phyloP scores from a whole-genome alignment of 2,113 vertebrate genomes.

The Notarius lentiginosus region DNA sequence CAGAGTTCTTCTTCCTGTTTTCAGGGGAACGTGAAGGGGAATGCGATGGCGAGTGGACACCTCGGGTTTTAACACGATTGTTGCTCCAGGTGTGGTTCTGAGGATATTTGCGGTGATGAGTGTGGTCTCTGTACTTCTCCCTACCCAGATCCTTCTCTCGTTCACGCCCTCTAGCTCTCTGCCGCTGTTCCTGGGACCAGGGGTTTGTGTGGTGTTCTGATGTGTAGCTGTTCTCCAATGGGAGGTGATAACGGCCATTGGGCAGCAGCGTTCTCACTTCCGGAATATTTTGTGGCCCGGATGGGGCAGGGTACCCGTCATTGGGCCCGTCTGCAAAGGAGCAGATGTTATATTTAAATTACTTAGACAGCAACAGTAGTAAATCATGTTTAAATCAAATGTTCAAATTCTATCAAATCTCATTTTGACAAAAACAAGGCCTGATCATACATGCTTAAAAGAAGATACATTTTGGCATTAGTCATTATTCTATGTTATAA shows the following conservation, averaged over 20 bases:
- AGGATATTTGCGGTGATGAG: constrained; percentile 77
- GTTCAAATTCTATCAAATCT: not conserved
- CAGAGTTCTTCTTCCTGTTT: constrained; percentile 71
- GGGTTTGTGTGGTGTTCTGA: constrained; percentile 94
- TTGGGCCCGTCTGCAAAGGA: constrained; percentile 89
- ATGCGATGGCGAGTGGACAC: constrained; percentile 71
- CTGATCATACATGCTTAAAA: constrained; percentile 18
- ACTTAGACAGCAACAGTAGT: not conserved
- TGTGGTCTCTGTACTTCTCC: constrained; percentile 60
- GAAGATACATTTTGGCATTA: not conserved
- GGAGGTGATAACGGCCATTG: constrained; percentile 83
- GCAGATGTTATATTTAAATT: constrained; percentile 41
- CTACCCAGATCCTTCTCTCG: constrained; percentile 75
- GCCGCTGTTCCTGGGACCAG: constrained; percentile 86
- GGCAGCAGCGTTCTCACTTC: constrained; percentile 85
- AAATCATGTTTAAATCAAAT: not conserved
- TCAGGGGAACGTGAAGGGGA: constrained; percentile 79
- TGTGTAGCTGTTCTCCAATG: constrained; percentile 93
- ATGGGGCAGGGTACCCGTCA: constrained; percentile 90
- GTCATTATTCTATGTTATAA: not conserved
- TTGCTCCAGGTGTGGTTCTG: constrained; percentile 88
- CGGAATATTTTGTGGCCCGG: constrained; percentile 94
- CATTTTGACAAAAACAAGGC: not conserved
- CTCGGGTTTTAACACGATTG: constrained; percentile 64
- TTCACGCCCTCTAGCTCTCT: constrained; percentile 69